phyloP scores from a whole-genome alignment of 2,797 vertebrate species.

The Scleropages formosus region DNA sequence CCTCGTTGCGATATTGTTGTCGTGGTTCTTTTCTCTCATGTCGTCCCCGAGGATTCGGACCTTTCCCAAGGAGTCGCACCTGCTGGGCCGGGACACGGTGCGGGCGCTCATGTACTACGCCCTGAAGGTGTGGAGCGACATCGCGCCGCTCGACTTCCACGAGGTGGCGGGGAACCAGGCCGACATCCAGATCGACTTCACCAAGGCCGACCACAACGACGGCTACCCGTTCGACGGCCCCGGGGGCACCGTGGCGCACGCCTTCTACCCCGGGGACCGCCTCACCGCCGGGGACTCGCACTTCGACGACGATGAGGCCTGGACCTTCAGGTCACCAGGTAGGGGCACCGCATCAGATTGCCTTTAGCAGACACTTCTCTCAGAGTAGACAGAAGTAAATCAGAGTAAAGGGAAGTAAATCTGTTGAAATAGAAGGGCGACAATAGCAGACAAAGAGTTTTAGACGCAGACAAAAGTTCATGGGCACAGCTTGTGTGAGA shows the following conservation, averaged over 20 bases:
- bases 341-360: too few species aligned
- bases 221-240: constrained; percentile 75
- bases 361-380: too few species aligned
- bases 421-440: too few species aligned
- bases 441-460: too few species aligned
- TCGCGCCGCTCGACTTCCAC: constrained; percentile 72
- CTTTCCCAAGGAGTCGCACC: constrained; percentile 64
- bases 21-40: too few species aligned
- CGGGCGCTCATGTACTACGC: constrained; percentile 75
- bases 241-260: constrained; percentile 71
- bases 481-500: too few species aligned
- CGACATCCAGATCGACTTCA: constrained; percentile 78
- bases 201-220: constrained; percentile 67
- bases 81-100: constrained; percentile 68
- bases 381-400: too few species aligned
- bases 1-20: too few species aligned
- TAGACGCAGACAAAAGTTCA: too few species aligned
- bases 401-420: too few species aligned
- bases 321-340: constrained; percentile 77
- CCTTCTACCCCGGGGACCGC: constrained; percentile 72
- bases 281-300: constrained; percentile 70
- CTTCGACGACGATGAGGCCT: constrained; percentile 73
- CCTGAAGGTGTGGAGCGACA: constrained; percentile 63
- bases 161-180: constrained; percentile 71
- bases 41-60: constrained; percentile 62